Base-by-base conservation (phyloP, 2,888 invertebrate species). In the Dendrolimus pini region DNA sequence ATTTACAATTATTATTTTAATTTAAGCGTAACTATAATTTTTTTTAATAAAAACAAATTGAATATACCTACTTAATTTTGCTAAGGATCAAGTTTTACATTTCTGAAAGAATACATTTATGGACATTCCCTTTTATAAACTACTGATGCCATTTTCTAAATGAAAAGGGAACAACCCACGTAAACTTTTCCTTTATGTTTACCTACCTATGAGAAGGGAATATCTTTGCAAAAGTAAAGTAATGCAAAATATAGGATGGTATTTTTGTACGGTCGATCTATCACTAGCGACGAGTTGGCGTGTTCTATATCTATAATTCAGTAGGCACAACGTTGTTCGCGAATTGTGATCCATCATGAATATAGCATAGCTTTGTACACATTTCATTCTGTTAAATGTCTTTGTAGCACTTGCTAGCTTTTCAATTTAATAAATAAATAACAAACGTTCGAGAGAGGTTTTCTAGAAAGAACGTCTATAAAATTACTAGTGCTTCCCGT, bases 261-360 rank as follows among this genome's bases (percentile, higher is more conserved):
- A 52, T 41, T 59, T 54, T 41, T 41, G 58, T 55, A 52, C 55
- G 56, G 54, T 55, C 59, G 60, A 63, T 62, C 59, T 62, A 60
- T 64, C 61, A 65, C 56, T 56, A 41, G 56, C 58, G 60, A 62
- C 61, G 54, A 62, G 54, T 58, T 61, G 53, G 54, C 52, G 59
- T 62, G 57, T 57, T 60, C 57, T 55, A 56, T 54, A 59, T 60
- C 57, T 55, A 56, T 54, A 59, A 60, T 62, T 61, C 41, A 59
- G 41, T 41, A 54, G 53, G 47, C 47, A 47, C 41, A 54, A 55
- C 58, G 57, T 61, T 68, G 63, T 58, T 64, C 60, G 59, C 14
- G 55, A 55, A 55, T 55, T 54, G 58, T 60, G 61, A 68, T 69
- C 61, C 62, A 70, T 69, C 68, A 68, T 62, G 47, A 47, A 47